Evolutionary conservation across 2,888 invertebrate species (phyloP).

Genomic region (Mesodorylaimus sp.): DNA sequence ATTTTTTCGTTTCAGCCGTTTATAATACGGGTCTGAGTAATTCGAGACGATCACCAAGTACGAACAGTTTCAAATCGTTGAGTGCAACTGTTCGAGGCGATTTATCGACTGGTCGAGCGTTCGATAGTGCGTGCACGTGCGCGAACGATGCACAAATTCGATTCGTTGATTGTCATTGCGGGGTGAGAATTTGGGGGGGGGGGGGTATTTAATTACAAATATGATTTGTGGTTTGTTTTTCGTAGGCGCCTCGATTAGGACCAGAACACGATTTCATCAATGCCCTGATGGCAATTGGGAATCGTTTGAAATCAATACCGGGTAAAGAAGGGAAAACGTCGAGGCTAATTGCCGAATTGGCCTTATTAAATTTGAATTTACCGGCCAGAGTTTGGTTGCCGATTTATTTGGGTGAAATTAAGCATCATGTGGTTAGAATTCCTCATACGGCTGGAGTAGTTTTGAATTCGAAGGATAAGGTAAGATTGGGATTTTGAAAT

Average conservation of each 20-base stretch:
- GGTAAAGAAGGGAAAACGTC: slow-evolving; percentile 67
- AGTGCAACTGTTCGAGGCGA: slow-evolving; percentile 47
- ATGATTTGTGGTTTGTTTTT: not conserved
- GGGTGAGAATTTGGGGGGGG: not conserved
- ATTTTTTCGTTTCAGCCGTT: not conserved
- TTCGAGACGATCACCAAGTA: slow-evolving; percentile 9
- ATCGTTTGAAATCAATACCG: slow-evolving; percentile 56
- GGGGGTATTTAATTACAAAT: not conserved
- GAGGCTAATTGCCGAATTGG: slow-evolving; percentile 65
- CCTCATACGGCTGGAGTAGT: slow-evolving; percentile 80
- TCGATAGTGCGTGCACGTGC: slow-evolving; percentile 76
- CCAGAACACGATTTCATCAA: slow-evolving; percentile 67
- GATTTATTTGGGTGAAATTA: slow-evolving; percentile 49
- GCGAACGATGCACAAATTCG: slow-evolving; percentile 12
- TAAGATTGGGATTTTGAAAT: slow-evolving; percentile 27
- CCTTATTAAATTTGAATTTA: slow-evolving; percentile 78
- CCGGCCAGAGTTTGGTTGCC: slow-evolving; percentile 97
- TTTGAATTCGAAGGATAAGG: slow-evolving; percentile 93
- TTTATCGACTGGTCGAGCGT: slow-evolving; percentile 76
- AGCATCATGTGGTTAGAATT: slow-evolving; percentile 85
- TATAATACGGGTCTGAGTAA: slow-evolving; percentile 1
- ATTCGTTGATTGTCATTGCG: slow-evolving; percentile 1
- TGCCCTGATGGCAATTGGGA: slow-evolving; percentile 67
- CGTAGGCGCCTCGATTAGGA: slow-evolving; percentile 55
- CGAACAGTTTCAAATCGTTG: slow-evolving; percentile 6